Conservation (phyloP, 1,140 invertebrate genomes). For the Uloborus diversus region DNA sequence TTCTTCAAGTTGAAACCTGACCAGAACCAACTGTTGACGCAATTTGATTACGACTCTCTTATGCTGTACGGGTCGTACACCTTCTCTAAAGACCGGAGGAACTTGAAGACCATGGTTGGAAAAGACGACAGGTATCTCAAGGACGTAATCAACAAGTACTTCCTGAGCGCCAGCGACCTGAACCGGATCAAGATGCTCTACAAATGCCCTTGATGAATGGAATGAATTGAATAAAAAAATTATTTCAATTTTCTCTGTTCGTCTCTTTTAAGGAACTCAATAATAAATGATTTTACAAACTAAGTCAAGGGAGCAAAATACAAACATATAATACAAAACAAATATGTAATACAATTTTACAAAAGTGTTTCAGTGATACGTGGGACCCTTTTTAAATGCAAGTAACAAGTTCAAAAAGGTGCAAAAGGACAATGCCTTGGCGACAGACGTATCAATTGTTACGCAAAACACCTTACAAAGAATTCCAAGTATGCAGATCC, state of each 20-base stretch:
- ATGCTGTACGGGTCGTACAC: conserved; percentile 58
- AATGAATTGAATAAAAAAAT: neutral
- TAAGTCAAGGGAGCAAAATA: neutral
- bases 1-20: conserved; percentile 53
- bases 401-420: too few species aligned
- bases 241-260: neutral
- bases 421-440: too few species aligned
- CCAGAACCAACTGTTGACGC: conserved; percentile 51
- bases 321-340: neutral
- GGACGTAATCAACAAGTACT: conserved; percentile 12
- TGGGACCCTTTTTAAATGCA: too few species aligned
- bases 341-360: neutral
- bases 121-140: neutral
- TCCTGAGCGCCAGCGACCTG: conserved; percentile 20
- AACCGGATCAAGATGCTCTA: conserved; percentile 23
- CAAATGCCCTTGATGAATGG: neutral
- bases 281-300: neutral
- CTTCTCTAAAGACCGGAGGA: conserved; percentile 28
- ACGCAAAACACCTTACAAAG: too few species aligned
- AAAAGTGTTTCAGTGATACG: neutral
- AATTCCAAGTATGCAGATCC: too few species aligned
- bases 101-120: conserved; percentile 24
- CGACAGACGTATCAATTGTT: too few species aligned
- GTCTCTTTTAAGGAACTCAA: neutral
- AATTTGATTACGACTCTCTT: conserved; percentile 59